A percentile compares a stretch with the other conserved stretches of the same genome.
phyloP scores from a whole-genome alignment of 1,140 invertebrate genomes.

The Zeugodacus cucurbitae region DNA sequence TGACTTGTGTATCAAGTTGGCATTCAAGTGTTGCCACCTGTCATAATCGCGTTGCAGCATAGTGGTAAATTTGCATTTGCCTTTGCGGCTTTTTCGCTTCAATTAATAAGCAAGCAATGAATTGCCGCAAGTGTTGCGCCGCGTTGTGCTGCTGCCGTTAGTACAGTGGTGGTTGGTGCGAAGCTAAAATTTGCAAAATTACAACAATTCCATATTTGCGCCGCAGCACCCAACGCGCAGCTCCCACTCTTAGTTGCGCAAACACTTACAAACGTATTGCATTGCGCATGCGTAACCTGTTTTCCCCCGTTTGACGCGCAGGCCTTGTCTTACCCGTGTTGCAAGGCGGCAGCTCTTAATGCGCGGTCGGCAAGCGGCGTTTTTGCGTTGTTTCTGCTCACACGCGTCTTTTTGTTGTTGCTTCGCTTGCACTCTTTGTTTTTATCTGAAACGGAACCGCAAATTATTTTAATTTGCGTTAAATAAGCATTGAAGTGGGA shows the following conservation, averaged over 20 bases:
- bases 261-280: background rate
- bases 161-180: background rate
- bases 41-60: conserved; percentile 42
- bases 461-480: conserved; percentile 49
- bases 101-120: conserved; percentile 44
- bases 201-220: conserved; percentile 14
- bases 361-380: background rate
- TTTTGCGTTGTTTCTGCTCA: background rate
- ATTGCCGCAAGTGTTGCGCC: background rate
- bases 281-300: conserved; percentile 22
- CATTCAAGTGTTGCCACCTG: conserved; percentile 46
- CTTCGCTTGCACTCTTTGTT: background rate
- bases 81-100: conserved; percentile 41
- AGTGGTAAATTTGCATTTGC: conserved; percentile 29
- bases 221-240: background rate
- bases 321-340: background rate
- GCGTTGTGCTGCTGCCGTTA: background rate
- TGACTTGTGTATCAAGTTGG: background rate
- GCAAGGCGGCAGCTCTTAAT: background rate
- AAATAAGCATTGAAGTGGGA: conserved; percentile 47
- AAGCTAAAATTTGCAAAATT: background rate
- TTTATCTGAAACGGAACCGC: conserved; percentile 42
- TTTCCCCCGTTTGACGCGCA: background rate
- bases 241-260: no score
- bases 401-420: no score